Base-by-base conservation (phyloP, 1,140 invertebrate genomes). In the Tetranychus urticae region DNA sequence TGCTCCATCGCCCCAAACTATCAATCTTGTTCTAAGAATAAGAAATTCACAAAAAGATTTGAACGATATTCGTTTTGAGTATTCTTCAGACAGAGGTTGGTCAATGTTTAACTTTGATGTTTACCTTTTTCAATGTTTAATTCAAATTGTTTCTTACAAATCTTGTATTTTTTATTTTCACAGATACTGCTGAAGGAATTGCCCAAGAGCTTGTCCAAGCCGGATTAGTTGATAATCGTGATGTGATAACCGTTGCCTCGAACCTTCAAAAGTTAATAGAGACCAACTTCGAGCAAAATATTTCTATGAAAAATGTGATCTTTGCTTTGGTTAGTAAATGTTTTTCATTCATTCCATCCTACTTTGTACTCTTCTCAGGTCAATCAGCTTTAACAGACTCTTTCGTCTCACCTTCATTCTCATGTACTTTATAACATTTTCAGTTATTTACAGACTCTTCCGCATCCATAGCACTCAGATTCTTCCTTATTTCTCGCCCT, bases 1-100 rank as follows among this genome's bases (percentile, higher is more conserved):
- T 59, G 42, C 56, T 10, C 56, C 56, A 45, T 64, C 65, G 47
- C 58, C 56, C 36, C 66, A 69, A 45, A 68, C 78, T 64, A 77
- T 83, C 63, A 86, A 86, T 75, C 74, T 89, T 66, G 85, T 88
- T 8, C 75, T 89, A 62, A 79, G 85, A 72, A 82, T 88, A 77
- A 80, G 84, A 65, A 97, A 97, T 75, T 78, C 84, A 50, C 84
- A 82, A 66, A 77, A 84, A 61, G 92, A 97, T 74, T 73, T 97
- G 46, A 97, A 97, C 73, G 93, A 98, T 70, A 98, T 97, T 65
- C 80, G 90, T 66, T 97, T 97, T 73, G 90, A 97, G 71, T 98
- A 88, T 72, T 82, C 84, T 3, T 80, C 85, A 13, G 87, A 86
- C 2, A 82, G 87, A 73, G 75, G 74, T 75, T 42, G 46, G 48